Evolutionary conservation across 2,797 vertebrate genomes (phyloP), one percentile per base, ranked within the genome.

Genomic region (Halcyon chelicuti): DNA sequence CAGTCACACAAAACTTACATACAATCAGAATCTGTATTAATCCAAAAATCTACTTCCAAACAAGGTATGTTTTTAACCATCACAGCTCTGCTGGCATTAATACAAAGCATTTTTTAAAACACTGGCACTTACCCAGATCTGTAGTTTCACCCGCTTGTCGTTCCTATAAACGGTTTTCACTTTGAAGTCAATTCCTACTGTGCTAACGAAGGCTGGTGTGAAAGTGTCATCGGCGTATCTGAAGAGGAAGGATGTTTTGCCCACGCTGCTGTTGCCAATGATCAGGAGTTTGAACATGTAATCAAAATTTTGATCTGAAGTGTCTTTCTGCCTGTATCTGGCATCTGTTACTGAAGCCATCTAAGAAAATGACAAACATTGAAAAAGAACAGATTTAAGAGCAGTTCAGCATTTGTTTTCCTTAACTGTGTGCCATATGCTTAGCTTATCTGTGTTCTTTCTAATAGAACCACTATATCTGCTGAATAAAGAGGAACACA

Each of bases 251-350:
- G 99, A 99, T 4, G 99, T 99, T 96, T 99, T 99, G 57, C 99
- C 99, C 19, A 99, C 99, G 7, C 99, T 99, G 98, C 99, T 99
- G 97, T 99, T 99, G 62, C 99, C 99, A 44, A 99, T 99, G 96
- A 99, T 99, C 96, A 99, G 98, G 79, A 99, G 98, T 96, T 99
- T 99, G 98, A 99, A 99, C 99, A 99, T 99, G 97, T 99, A 99
- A 97, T 99, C 99, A 66, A 99, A 99, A 98, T 99, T 99, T 98
- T 99, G 99, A 98, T 99, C 99, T 1, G 99, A 99, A 90, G 99
- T 98, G 82, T 99, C 99, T 91, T 99, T 98, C 96, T 99, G 98
- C 77, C 99, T 99, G 60, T 98, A 99, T 95, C 99, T 99, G 94
- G 99, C 98, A 94, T 99, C 99, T n/a, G 97, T 98, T 97, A 98